phyloP scores from a whole-genome alignment of 2,797 vertebrate species.

The Platalea minor region DNA sequence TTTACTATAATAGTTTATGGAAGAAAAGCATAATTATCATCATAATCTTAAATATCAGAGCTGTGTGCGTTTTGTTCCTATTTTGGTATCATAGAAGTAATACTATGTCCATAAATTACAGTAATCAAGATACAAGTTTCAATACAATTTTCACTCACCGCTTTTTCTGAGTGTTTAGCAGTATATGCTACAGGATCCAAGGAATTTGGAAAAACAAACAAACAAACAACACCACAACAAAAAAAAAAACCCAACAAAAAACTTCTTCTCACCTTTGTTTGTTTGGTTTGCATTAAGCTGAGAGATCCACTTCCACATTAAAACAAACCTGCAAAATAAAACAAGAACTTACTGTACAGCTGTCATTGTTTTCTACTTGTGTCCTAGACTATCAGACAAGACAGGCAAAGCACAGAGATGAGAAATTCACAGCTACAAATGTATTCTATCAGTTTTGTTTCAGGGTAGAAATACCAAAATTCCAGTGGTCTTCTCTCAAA shows the following conservation, averaged over 20 bases:
- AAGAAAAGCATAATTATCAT: not conserved
- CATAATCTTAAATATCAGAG: not conserved
- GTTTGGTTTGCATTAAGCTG: conserved; percentile 65
- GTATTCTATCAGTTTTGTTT: not conserved
- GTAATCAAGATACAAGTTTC: not conserved
- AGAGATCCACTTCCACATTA: conserved; percentile 67
- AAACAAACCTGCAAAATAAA: conserved; percentile 72
- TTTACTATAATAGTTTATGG: not conserved
- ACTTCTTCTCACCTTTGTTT: conserved; percentile 70
- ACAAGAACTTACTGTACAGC: not conserved
- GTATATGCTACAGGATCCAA: not conserved
- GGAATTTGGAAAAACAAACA: not conserved
- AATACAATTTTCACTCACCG: not conserved
- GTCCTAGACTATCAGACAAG: not conserved
- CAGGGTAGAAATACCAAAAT: not conserved
- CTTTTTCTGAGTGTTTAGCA: not conserved
- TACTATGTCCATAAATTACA: not conserved
- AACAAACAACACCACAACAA: not conserved
- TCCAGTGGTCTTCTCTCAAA: not conserved
- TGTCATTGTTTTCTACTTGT: not conserved
- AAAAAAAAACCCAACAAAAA: not conserved
- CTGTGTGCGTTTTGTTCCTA: not conserved
- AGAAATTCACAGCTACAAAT: not conserved
- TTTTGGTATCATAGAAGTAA: not conserved
- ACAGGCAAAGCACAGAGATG: not conserved